These are phyloP conservation scores for Cercopithecus hamlyni DNA, from an alignment of 2,797 vertebrate species.

Conservation along the genomic window DNA sequence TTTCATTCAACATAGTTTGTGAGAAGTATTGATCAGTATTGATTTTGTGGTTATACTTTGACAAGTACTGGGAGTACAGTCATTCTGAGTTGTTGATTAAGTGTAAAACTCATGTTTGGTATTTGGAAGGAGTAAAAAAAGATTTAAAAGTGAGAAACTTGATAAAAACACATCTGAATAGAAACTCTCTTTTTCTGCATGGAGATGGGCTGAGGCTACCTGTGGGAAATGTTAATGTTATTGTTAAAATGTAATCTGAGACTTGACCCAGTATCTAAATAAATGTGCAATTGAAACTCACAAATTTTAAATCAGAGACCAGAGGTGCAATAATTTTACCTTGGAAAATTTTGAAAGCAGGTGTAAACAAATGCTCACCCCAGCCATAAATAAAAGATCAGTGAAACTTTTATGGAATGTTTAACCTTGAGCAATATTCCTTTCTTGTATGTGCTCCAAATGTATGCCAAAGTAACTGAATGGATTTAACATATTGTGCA, in stretches of 20 bases:
- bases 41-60: background rate
- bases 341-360: constrained; percentile 19
- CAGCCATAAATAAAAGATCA: background rate
- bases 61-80: background rate
- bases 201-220: background rate
- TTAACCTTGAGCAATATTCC: constrained; percentile 6
- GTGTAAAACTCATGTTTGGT: background rate
- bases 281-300: background rate
- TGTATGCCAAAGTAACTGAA: background rate
- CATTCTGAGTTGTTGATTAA: constrained; percentile 14
- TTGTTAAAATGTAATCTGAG: background rate
- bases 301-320: background rate
- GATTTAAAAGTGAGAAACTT: background rate
- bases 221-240: background rate
- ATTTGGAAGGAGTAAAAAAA: background rate
- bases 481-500: background rate
- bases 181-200: background rate
- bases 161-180: background rate
- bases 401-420: background rate
- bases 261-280: background rate
- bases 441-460: constrained; percentile 7
- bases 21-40: background rate
- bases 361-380: background rate
- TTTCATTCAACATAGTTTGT: background rate
- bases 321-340: background rate